Base-by-base conservation (phyloP, 2,113 vertebrate genomes). In the Mirounga angustirostris region DNA sequence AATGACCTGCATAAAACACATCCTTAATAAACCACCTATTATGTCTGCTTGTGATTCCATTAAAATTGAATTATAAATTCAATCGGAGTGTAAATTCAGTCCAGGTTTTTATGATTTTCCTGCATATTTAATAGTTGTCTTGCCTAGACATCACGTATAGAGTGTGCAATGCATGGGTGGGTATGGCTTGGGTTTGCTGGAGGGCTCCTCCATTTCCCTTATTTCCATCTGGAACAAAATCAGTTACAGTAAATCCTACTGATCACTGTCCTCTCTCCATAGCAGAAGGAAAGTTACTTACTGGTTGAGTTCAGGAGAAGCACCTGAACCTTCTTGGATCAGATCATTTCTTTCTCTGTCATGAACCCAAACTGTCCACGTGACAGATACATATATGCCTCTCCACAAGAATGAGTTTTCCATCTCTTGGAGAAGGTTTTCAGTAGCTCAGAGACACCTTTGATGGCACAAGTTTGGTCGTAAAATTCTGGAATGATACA, bases 111-210 rank as follows among this genome's bases (percentile, higher is more conserved):
- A 58, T 65, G 16, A 69, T n/a, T 92, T 21, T 43, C 4, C 40
- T 56, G 59, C 63, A 28, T 84, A 69, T 54, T 22, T 67, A 63
- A 73, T 8, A 40, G 1, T 5, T 85, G 6, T 54, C 28, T 90
- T 67, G 21, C 26, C 21, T 78, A 33, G 58, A 18, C 1, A 7
- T 83, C 56, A 61, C 22, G 7, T n/a, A 40, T 22, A 58, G 50
- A 28, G 50, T 33, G 22, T 63, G 18, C n/a, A 6, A 0, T 14
- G 13, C 71, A 2, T n/a, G 22, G 40, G 16, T 6, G 2, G 5
- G 0, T 56, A 5, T 67, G 22, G 50, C 10, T 54, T 54, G 50
- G 3, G n/a, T 54, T 73, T 79, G 4, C 7, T 61, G 4, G 24
- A 12, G 8, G 21, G 24, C 18, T 1, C 4, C 10, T 89, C 13